phyloP scores from a whole-genome alignment of 2,113 vertebrate species.

The Mungos mungo region DNA sequence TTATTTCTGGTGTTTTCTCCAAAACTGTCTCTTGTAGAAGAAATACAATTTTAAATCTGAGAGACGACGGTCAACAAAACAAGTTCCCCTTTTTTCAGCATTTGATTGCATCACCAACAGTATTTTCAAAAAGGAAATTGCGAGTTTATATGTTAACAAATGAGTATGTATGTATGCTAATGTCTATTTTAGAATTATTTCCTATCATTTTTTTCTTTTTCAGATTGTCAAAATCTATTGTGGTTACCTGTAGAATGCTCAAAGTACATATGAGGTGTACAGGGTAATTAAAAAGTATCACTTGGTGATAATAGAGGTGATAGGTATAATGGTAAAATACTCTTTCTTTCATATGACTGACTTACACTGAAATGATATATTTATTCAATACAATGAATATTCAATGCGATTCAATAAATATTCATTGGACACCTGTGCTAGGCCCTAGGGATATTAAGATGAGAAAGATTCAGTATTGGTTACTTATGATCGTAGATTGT shows the following conservation, averaged over 20 bases:
- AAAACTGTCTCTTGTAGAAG: neutral
- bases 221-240: slow-evolving; percentile 46
- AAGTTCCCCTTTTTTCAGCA: neutral
- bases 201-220: slow-evolving; percentile 32
- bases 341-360: slow-evolving; percentile 70
- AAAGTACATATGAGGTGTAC: slow-evolving; percentile 38
- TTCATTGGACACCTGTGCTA: slow-evolving; percentile 79
- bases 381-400: slow-evolving; percentile 79
- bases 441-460: slow-evolving; percentile 73
- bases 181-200: slow-evolving; percentile 44
- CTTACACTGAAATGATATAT: slow-evolving; percentile 66
- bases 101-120: slow-evolving; percentile 21
- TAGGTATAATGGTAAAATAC: slow-evolving; percentile 54
- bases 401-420: slow-evolving; percentile 78
- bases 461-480: slow-evolving; percentile 61
- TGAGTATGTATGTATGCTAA: neutral
- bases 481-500: slow-evolving; percentile 28
- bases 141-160: slow-evolving; percentile 38
- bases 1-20: neutral
- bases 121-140: slow-evolving; percentile 29
- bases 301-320: slow-evolving; percentile 58
- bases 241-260: slow-evolving; percentile 31
- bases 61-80: neutral
- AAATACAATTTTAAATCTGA: slow-evolving; percentile 38
- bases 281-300: slow-evolving; percentile 57